A percentile compares a stretch with the other conserved stretches of the same genome.
Conservation (phyloP, 35 echinoderm and acorn worm species). For the Lytechinus variegatus region DNA sequence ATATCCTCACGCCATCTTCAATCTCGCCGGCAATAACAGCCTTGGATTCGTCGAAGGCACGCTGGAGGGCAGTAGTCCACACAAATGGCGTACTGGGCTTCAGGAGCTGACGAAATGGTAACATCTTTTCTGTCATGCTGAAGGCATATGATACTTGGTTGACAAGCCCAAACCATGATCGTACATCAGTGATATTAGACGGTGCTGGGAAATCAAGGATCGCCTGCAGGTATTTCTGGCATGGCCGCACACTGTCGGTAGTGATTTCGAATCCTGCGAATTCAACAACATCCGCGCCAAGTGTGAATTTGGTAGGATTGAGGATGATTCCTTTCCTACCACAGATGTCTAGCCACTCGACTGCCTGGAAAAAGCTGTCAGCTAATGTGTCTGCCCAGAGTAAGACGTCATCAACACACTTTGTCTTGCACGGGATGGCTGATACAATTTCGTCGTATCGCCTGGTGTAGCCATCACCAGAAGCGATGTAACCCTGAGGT, state of each 20-base stretch:
- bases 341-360: constrained; percentile 55
- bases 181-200: too few relatives aligned
- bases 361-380: constrained; percentile 62
- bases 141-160: too few relatives aligned
- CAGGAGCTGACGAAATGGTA: constrained; percentile 19
- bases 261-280: constrained; percentile 53
- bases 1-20: constrained; percentile 41
- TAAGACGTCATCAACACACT: constrained; percentile 40
- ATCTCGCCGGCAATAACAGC: neutral
- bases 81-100: constrained; percentile 14
- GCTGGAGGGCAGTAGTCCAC: neutral
- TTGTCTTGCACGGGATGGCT: neutral
- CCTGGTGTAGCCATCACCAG: constrained; percentile 50
- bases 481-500: constrained; percentile 65
- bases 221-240: too few relatives aligned
- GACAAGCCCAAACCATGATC: too few relatives aligned
- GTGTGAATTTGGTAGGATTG: constrained; percentile 7
- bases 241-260: too few relatives aligned
- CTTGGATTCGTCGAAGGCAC: constrained; percentile 34
- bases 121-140: too few relatives aligned
- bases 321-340: constrained; percentile 57
- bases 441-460: constrained; percentile 45
- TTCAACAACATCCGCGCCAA: neutral
- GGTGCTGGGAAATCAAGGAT: too few relatives aligned
- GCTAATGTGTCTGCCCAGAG: constrained; percentile 46